Percentiles rank a stretch among this genome's conserved stretches.
Conservation (phyloP, 2,797 vertebrate genomes). For the Hippopotamyrus pictus region DNA sequence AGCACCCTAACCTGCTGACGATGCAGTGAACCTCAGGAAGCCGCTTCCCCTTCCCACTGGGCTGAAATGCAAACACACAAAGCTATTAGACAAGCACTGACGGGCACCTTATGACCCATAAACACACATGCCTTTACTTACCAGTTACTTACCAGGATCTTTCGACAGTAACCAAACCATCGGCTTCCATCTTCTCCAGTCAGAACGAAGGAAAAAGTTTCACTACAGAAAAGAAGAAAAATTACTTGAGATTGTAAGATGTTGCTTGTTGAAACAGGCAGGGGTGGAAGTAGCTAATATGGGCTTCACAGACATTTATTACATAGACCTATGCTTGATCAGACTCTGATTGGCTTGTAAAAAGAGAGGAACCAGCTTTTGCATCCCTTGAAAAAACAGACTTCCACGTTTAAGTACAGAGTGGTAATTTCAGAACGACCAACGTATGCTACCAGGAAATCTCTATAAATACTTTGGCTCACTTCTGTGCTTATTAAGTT, state of each 20-base stretch:
- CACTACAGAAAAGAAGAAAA: constrained; percentile 56
- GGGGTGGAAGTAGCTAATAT: not conserved
- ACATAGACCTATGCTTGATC: not conserved
- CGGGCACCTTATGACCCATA: not conserved
- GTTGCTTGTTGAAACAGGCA: not conserved
- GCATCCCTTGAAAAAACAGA: not conserved
- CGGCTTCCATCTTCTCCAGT: constrained; percentile 95
- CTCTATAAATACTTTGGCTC: not conserved
- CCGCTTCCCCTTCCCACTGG: constrained; percentile 86
- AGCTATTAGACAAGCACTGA: not conserved
- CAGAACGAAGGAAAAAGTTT: constrained; percentile 96
- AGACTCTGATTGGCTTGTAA: not conserved
- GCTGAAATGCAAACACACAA: constrained; percentile 60
- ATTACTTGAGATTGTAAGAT: not conserved
- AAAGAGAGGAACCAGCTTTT: not conserved
- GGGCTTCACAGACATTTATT: not conserved
- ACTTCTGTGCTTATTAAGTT: not conserved
- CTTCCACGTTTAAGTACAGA: not conserved
- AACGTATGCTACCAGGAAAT: not conserved
- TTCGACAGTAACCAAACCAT: constrained; percentile 97
- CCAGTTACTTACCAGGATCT: constrained; percentile 91
- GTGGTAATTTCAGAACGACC: not conserved
- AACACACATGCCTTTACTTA: constrained; percentile 56
- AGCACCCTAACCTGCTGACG: constrained; percentile 92
- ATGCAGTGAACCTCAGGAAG: constrained; percentile 96